Conservation (phyloP, 2,797 vertebrate genomes). For the Tragopan temminckii region DNA sequence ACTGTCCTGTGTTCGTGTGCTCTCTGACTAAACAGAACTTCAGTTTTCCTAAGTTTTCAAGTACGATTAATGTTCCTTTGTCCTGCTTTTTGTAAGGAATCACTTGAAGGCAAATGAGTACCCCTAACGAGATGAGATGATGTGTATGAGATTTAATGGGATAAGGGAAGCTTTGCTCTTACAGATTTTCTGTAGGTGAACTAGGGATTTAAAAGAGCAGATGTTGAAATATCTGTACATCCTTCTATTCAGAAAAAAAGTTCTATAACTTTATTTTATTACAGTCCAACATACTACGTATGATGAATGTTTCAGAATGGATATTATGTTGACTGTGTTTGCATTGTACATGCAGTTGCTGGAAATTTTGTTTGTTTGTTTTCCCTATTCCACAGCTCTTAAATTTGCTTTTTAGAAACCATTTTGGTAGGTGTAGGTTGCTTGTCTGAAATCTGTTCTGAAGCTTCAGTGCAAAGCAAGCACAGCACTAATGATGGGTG, state of each 20-base stretch:
- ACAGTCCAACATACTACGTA: background rate
- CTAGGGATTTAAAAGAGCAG: background rate
- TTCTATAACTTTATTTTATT: background rate
- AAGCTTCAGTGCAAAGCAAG: background rate
- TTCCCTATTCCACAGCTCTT: constrained; percentile 17
- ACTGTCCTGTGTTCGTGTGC: background rate
- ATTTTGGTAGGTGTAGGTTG: background rate
- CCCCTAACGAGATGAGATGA: background rate
- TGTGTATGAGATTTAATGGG: background rate
- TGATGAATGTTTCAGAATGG: background rate
- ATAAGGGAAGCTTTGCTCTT: background rate
- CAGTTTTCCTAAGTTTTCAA: background rate
- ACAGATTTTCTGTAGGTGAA: background rate
- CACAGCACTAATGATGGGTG: background rate
- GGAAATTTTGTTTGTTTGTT: constrained; percentile 18
- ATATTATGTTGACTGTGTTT: constrained; percentile 11
- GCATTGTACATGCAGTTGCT: constrained; percentile 24
- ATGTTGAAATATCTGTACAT: background rate
- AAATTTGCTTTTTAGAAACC: constrained; percentile 54
- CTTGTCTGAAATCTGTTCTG: background rate
- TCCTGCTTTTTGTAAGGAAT: background rate
- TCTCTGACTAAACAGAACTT: constrained; percentile 1
- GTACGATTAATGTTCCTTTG: background rate
- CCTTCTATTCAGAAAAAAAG: background rate
- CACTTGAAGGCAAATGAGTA: background rate